Evolutionary conservation across 1,140 invertebrate genomes (phyloP).

Genomic region (silkworm (Bombyx mori)): ASM3026992v2 NC_085126.1:12559001-12559500

Average conservation of each 20-base stretch:
- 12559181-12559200: slow-evolving; percentile 22
- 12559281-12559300: neutral
- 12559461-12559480: slow-evolving; percentile 25
- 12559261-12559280: slow-evolving; percentile 24
- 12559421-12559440: slow-evolving; percentile 30
- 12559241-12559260: slow-evolving; percentile 32
- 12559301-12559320: neutral
- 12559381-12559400: slow-evolving; percentile 35
- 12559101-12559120: neutral
- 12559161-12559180: slow-evolving; percentile 34
- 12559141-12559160: slow-evolving; percentile 1
- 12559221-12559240: slow-evolving; percentile 36
- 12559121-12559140: no score
- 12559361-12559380: slow-evolving; percentile 30
- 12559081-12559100: no score
- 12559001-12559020: slow-evolving; percentile 31
- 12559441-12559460: slow-evolving; percentile 39
- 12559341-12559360: slow-evolving; percentile 25
- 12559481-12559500: slow-evolving; percentile 21
- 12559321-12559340: neutral
- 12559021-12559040: neutral
- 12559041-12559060: no score
- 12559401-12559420: slow-evolving; percentile 42
- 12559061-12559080: no score
- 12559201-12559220: slow-evolving; percentile 39